These are phyloP conservation scores for Orthonevra nobilis DNA, from an alignment of 2,888 invertebrate species.

Conservation along the genomic window DNA sequence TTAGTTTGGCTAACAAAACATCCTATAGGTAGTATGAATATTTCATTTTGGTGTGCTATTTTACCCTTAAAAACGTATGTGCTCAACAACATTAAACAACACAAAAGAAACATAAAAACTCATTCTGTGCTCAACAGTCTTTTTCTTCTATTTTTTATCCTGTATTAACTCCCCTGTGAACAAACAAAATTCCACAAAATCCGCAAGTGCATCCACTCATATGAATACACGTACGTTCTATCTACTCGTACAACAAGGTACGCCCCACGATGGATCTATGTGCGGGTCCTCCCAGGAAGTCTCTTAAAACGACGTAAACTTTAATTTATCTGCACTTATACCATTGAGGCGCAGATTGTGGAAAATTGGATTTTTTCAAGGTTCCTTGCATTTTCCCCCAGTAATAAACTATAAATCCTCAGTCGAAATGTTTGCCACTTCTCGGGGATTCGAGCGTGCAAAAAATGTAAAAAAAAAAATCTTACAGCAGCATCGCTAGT, in stretches of 20 bases:
- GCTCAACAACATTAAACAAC: too few species aligned
- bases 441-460: background rate
- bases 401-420: conserved; percentile 58
- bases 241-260: too few species aligned
- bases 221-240: background rate
- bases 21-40: too few species aligned
- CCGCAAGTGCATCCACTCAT: conserved; percentile 15
- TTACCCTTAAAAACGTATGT: too few species aligned
- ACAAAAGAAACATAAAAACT: too few species aligned
- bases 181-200: conserved; percentile 23
- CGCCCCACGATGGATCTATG: too few species aligned
- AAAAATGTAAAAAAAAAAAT: background rate
- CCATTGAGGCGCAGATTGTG: conserved; percentile 60
- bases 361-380: conserved; percentile 65
- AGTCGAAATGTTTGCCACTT: conserved; percentile 16
- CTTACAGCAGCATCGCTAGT: background rate
- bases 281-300: too few species aligned
- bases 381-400: conserved; percentile 25
- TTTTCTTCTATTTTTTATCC: too few species aligned
- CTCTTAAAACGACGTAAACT: conserved; percentile 43
- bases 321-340: conserved; percentile 55
- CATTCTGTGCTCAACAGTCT: too few species aligned
- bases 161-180: conserved; percentile 5
- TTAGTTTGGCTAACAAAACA: too few species aligned
- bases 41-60: too few species aligned